Evolutionary conservation across 2,113 vertebrate species (phyloP).

Genomic region (Odocoileus virginianus): DNA sequence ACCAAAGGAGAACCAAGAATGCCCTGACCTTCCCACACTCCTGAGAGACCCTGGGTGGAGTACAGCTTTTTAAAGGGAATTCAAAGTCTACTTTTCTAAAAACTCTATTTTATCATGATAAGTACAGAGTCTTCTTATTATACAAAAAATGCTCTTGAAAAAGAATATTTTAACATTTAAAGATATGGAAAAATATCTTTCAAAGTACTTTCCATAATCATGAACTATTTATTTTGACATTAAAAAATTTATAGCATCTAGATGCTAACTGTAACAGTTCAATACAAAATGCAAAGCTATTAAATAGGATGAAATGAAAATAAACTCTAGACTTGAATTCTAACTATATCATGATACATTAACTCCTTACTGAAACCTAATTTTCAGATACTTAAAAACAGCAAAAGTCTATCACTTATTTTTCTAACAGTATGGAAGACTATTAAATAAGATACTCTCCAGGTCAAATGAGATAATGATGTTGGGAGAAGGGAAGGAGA

Average conservation of each 20-base stretch:
- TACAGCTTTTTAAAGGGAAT: not conserved
- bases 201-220: slow-evolving; percentile 22
- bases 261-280: not conserved
- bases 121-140: not conserved
- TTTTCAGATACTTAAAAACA: not conserved
- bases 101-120: not conserved
- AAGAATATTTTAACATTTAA: slow-evolving; percentile 29
- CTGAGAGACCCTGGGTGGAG: not conserved
- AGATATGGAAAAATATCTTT: slow-evolving; percentile 36
- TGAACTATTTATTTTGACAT: slow-evolving; percentile 21
- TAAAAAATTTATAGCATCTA: slow-evolving; percentile 8
- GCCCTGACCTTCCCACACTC: not conserved
- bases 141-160: not conserved
- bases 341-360: not conserved
- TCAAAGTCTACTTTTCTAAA: not conserved
- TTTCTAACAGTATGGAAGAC: not conserved
- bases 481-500: not conserved
- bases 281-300: slow-evolving; percentile 5
- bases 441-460: not conserved
- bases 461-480: not conserved
- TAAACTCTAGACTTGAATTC: not conserved
- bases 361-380: not conserved
- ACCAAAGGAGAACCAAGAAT: not conserved
- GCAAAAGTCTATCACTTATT: not conserved
- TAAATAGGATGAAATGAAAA: not conserved